Evolutionary conservation across 2,888 invertebrate genomes (phyloP), one percentile per base, ranked within the genome.

Genomic region (Schizaphis graminum): DNA sequence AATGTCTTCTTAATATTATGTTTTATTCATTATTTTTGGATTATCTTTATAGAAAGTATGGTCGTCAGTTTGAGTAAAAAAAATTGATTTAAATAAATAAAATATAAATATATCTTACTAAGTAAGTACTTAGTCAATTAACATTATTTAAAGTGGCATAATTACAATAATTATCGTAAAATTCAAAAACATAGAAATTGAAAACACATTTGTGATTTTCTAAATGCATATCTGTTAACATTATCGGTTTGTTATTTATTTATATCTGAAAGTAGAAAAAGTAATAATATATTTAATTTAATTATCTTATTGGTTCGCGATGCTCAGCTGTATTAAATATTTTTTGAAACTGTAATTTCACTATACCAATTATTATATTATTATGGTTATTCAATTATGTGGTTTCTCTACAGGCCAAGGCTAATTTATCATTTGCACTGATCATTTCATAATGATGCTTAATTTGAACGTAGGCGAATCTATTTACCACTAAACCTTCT

Each of bases 311-410:
- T 67, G 44, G 35, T 77, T 77, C 77, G 35, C 8, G 77, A 77
- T 77, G 77, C 35, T 35, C 77, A 49, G 49, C 26, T 35, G 49
- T 35, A 35, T 77, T 91, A 13, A 49, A 91, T 49, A 77, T 21
- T 35, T 91, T 77, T 77, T 35, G 35, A 77, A 77, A 91, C 21
- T 53, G 67, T 91, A 91, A 77, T 91, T 91, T 91, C 91, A 91
- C 91, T 26, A 77, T 35, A 35, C 90, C 90, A n/a, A 49, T 67
- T 90, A 67, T 67, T 67, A 57, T 44, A 89, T 56, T 67, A 35
- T 77, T 77, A 77, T 57, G n/a, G 57, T 86, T 85, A 57, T 91
- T 86, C 91, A 91, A 91, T 91, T 86, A 91, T 44, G 56, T n/a
- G 44, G 56, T 91, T 91, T 91, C 85, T 86, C 91, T 49, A 11